Conservation (phyloP, 2,113 vertebrate species). For the Thamnophis sirtalis region DNA sequence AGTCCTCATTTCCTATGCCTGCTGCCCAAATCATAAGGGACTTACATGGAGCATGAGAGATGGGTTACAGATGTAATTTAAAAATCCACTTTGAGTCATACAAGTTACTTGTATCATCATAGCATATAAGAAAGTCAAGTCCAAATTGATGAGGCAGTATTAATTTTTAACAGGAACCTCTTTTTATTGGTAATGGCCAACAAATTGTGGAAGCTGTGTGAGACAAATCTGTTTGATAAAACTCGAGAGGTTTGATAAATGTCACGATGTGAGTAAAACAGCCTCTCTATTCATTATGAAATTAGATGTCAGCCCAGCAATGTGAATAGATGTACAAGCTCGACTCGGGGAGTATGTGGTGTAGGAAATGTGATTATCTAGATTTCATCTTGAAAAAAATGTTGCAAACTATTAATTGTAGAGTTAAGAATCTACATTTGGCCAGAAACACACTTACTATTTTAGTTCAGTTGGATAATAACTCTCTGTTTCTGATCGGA, state of each 20-base stretch:
- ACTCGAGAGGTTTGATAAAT: slow-evolving; percentile 15
- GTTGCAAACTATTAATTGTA: slow-evolving; percentile 17
- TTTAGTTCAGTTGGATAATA: background rate
- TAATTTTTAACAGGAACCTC: background rate
- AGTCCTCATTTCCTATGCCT: background rate
- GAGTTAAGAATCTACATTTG: background rate
- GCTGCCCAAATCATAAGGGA: background rate
- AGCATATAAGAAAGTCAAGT: background rate
- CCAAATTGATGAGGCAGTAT: background rate
- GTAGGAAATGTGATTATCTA: slow-evolving; percentile 21
- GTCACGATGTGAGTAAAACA: slow-evolving; percentile 16
- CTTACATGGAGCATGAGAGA: background rate
- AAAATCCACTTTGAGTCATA: background rate
- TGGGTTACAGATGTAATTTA: background rate
- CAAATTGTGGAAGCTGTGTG: background rate
- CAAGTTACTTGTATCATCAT: background rate
- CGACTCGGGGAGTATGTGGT: background rate
- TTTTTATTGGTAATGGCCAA: background rate
- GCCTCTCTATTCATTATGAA: background rate
- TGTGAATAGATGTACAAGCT: slow-evolving; percentile 16
- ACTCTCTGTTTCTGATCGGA: slow-evolving; percentile 8
- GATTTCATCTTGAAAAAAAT: slow-evolving; percentile 1
- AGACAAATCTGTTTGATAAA: background rate
- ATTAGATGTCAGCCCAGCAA: slow-evolving; percentile 11
- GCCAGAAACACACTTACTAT: background rate